Evolutionary conservation across 2,797 vertebrate species (phyloP).

Genomic region (Iguana delicatissima): DNA sequence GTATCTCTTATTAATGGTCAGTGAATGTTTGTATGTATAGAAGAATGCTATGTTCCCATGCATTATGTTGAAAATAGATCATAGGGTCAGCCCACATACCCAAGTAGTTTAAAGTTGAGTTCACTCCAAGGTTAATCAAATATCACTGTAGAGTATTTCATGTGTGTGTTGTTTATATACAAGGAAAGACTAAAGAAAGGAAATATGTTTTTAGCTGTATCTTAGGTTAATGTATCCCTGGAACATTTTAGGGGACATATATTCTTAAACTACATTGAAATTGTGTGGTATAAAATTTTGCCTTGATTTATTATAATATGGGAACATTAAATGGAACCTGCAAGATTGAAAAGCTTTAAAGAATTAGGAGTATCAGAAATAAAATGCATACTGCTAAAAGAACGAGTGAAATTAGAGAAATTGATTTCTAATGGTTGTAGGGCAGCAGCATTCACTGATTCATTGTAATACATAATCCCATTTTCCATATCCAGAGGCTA

Average conservation of each 20-base stretch:
- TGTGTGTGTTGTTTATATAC: neutral
- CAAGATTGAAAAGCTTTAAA: neutral
- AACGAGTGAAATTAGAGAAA: slow-evolving; percentile 4
- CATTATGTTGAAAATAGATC: neutral
- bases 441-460: neutral
- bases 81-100: neutral
- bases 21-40: neutral
- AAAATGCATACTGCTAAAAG: slow-evolving; percentile 2
- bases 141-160: neutral
- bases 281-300: neutral
- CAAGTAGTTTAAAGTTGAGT: neutral
- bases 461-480: slow-evolving; percentile 34
- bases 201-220: neutral
- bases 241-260: neutral
- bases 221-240: neutral
- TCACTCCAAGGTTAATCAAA: neutral
- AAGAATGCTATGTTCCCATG: neutral
- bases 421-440: slow-evolving; percentile 6
- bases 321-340: slow-evolving; percentile 16
- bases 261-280: neutral
- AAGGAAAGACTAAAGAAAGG: neutral
- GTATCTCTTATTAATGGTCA: neutral
- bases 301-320: neutral
- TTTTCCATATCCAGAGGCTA: slow-evolving; percentile 25
- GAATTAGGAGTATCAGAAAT: slow-evolving; percentile 4